Base-by-base conservation (phyloP, 1,140 invertebrate species). In the Ephestia elutella region DNA sequence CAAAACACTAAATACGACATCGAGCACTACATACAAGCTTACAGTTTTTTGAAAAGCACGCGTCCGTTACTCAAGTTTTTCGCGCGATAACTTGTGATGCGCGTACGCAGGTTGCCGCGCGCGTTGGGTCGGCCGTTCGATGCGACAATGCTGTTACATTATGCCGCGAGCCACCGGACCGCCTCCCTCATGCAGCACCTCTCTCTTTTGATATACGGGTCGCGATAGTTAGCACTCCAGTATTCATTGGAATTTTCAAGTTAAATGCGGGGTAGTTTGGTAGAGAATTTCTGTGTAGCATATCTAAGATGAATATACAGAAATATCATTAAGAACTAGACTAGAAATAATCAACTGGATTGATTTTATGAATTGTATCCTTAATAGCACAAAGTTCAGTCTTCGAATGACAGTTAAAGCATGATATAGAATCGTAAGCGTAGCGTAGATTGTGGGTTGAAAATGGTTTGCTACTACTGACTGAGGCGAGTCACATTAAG, bases 91-190 rank as follows among this genome's bases (percentile, higher is more conserved):
- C 13, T 44, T 44, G n/a, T 15, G 50, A n/a, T 53, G 70, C 72
- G 62, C 66, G 63, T 60, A 67, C 73, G 73, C 71, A 64, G 62
- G 66, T 57, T 62, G 55, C 30, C 70, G 78, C 75, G 74, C 84
- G 81, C 80, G 81, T 61, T 77, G 68, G 76, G 73, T 68, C 66
- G 68, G 82, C 81, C 69, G 83, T 71, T 65, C 78, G 70, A 63
- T 72, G 75, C 78, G 78, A 87, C 82, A 87, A 82, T 87, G 82
- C 73, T 75, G 68, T 65, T 73, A 74, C 80, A 79, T 73, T 60
- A 68, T 73, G 64, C 72, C 66, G 73, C 54, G 66, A 65, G 70
- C 68, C 78, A 73, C 80, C 73, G 80, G 71, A 75, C 76, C 79
- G 77, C 67, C 62, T 71, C 68, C 64, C 64, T 70, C 62, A 60